Evolutionary conservation across 1,140 invertebrate species (phyloP), one percentile per base, ranked within the genome.

Genomic region (Octopus sinensis): DNA sequence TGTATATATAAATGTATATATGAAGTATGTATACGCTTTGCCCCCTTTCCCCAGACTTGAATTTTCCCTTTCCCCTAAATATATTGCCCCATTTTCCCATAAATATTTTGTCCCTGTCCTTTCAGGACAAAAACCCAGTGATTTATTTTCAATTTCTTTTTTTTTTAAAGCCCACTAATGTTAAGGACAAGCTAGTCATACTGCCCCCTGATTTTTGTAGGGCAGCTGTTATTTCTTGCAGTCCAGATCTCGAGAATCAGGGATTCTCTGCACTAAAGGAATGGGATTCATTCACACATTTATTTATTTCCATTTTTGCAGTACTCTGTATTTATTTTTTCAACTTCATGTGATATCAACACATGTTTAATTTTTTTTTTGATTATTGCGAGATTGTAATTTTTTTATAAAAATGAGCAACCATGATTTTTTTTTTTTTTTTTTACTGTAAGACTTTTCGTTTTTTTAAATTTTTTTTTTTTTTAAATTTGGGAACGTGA

Each of bases 201-300:
- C 30, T 53, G 52, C 7, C 76, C 76, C 23, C 52, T 12, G 12
- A 13, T 68, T 43, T 30, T 77, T 77, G 5, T 12, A 7, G 52
- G 76, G 30, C 4, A 10, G 17, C 76, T 13, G 30, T 77, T 52
- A 77, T 77, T 77, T 73, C 68, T 77, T 77, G 52, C 76, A 77
- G 76, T 77, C 76, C 76, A 77, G 76, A 77, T 77, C 76, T 77
- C 76, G 76, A 77, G 76, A 77, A 77, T 77, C 76, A 77, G 76
- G 76, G 76, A 77, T 77, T 77, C 76, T 77, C 76, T 77, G 76
- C 76, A 77, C 76, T 52, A 77, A 53, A 77, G 76, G 76, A 77
- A 77, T 77, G 76, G 76, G 76, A 77, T 77, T 77, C 76, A 77
- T 77, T 53, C 76, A 77, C 52, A 43, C 52, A 77, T 77, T 77